Conservation (phyloP, 2,797 vertebrate species). For the Bradypodion ventrale region DNA sequence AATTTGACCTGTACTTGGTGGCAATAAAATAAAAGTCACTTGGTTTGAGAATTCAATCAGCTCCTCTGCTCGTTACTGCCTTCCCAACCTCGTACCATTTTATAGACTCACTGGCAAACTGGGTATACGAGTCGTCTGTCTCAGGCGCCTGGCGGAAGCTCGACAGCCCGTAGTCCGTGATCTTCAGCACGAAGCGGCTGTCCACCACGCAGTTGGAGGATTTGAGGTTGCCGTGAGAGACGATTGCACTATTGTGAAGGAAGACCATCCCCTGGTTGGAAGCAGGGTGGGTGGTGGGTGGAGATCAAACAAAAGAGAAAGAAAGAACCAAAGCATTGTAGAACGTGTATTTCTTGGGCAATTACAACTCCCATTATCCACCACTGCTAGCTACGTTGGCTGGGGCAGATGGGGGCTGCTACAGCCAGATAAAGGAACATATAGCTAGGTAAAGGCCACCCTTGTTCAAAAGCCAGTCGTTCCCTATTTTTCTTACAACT, state of each 20-base stretch:
- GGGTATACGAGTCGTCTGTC: slow-evolving; percentile 79
- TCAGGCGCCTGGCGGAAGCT: slow-evolving; percentile 79
- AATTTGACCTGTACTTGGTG: too few species aligned
- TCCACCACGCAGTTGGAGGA: slow-evolving; percentile 97
- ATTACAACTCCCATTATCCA: neutral
- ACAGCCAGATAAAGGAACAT: too few species aligned
- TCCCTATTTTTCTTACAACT: too few species aligned
- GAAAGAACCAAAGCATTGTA: neutral
- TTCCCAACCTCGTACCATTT: accelerated
- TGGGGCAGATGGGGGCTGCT: neutral
- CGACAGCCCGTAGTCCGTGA: slow-evolving; percentile 92
- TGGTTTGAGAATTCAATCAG: too few species aligned
- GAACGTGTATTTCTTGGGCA: neutral
- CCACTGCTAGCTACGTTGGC: neutral
- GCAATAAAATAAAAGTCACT: too few species aligned
- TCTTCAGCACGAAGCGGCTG: slow-evolving; percentile 93
- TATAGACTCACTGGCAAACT: slow-evolving; percentile 85
- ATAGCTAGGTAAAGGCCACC: too few species aligned
- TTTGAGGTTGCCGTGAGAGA: slow-evolving; percentile 91
- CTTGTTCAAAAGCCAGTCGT: too few species aligned
- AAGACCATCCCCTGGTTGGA: slow-evolving; percentile 88
- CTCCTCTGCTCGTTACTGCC: neutral
- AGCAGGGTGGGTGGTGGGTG: neutral
- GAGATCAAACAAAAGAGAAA: too few species aligned
- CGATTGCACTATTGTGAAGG: slow-evolving; percentile 88